Evolutionary conservation across 2,888 invertebrate species (phyloP), one percentile per base, ranked within the genome.

Genomic region (Lasioglossum morio): DNA sequence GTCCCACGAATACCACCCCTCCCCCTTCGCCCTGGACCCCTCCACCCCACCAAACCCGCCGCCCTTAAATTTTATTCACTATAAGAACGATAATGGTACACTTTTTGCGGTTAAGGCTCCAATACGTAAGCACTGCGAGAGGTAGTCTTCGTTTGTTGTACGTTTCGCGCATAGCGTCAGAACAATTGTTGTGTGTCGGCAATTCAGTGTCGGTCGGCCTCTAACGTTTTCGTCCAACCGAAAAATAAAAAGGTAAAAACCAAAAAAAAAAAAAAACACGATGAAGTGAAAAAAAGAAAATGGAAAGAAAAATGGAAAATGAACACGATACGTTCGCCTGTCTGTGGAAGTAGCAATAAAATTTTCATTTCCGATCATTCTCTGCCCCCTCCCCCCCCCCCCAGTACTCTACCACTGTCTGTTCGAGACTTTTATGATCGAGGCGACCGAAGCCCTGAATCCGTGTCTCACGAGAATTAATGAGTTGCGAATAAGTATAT

Each of bases 401-500:
- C 4, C 4, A 16, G 23, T 63, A 34, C 16, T 23, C 16, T 23
- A 57, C n/a, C 63, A 14, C n/a, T 72, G 48, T 5, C 37, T 16
- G 30, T 34, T 10, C 30, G 72, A 78, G 40, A 27, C 57, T 70
- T 78, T 37, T 57, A 37, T 74, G 76, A 60, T 30, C 27, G 72
- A 78, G 27, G 48, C 60, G 53, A 76, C 34, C 60, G 63, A 82
- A 75, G 72, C 72, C 74, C 70, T 77, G 83, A 85, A 81, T 82
- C 84, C 84, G 34, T 66, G 14, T 43, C 46, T 60, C 79, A 57
- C 73, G 70, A 75, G 72, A 66, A 84, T 89, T 60, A 84, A 85
- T 76, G 70, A 85, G 87, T 90, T 91, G 82, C 87, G 84, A 87
- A 86, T 91, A 91, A 93, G 92, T 93, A 92, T 92, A 93, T 91